Conservation (phyloP, 2,113 vertebrate genomes). For the Cranoglanis bouderius region DNA sequence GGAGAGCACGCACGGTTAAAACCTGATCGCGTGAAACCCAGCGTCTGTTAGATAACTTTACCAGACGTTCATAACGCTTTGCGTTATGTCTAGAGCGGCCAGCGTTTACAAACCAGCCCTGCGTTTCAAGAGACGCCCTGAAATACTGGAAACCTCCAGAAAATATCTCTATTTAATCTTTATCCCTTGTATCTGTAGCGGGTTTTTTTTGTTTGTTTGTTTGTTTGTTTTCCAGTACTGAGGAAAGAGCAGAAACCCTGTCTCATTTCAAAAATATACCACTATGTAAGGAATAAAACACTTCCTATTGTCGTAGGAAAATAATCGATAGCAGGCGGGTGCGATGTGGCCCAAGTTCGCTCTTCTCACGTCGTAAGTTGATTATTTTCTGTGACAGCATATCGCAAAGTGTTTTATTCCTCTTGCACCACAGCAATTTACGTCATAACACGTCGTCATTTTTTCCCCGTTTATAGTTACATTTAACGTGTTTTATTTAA, state of each 20-base stretch:
- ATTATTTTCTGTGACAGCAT: background rate
- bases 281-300: background rate
- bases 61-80: background rate
- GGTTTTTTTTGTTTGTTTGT: too few relatives aligned
- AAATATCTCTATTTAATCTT: background rate
- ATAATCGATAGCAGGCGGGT: background rate
- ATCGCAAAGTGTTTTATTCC: background rate
- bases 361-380: too few relatives aligned
- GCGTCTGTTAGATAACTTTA: constrained; percentile 12
- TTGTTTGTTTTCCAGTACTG: background rate
- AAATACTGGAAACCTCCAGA: background rate
- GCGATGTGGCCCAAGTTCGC: too few relatives aligned
- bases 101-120: background rate
- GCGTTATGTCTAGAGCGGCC: background rate
- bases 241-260: background rate
- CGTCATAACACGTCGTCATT: background rate
- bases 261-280: background rate
- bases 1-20: constrained; percentile 1
- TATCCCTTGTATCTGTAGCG: background rate
- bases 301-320: background rate
- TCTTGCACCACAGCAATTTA: background rate
- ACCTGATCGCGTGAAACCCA: background rate
- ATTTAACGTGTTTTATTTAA: background rate
- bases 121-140: background rate
- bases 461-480: background rate